These are phyloP conservation scores for Trichopoda pennipes DNA, from an alignment of 2,888 invertebrate genomes.

Conservation along the genomic window DNA sequence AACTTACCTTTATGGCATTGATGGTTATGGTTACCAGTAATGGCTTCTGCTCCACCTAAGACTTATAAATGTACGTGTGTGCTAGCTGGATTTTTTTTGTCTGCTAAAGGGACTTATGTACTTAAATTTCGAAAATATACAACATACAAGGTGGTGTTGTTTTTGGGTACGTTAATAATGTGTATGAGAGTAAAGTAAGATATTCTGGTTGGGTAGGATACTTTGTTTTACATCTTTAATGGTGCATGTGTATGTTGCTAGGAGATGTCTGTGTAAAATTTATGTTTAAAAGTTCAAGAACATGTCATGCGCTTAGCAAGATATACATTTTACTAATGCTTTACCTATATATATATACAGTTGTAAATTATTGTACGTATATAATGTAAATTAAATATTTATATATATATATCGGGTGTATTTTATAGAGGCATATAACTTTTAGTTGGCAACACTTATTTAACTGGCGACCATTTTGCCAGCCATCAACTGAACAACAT, in stretches of 20 bases:
- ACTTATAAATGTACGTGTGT: slow-evolving; percentile 57
- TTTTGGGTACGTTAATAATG: slow-evolving; percentile 24
- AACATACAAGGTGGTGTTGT: slow-evolving; percentile 6
- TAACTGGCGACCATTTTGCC: no score
- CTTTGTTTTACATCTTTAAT: slow-evolving; percentile 2
- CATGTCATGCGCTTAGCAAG: slow-evolving; percentile 77
- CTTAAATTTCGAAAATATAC: slow-evolving; percentile 18
- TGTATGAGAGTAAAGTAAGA: not conserved
- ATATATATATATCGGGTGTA: not conserved
- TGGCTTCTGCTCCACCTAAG: slow-evolving; percentile 80
- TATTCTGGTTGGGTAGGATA: slow-evolving; percentile 50
- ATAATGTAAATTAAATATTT: not conserved
- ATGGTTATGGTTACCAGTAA: slow-evolving; percentile 75
- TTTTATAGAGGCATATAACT: no score
- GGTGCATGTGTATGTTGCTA: slow-evolving; percentile 67
- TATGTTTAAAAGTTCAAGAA: slow-evolving; percentile 75
- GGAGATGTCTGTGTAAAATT: slow-evolving; percentile 67
- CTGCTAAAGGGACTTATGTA: slow-evolving; percentile 51
- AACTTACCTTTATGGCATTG: slow-evolving; percentile 60
- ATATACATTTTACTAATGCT: slow-evolving; percentile 33
- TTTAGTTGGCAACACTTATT: no score
- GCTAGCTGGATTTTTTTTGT: slow-evolving; percentile 59
- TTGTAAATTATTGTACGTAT: not conserved
- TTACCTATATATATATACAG: slow-evolving; percentile 2
- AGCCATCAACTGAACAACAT: no score